These are phyloP conservation scores for Delichon dasypus DNA, from an alignment of 2,797 vertebrate species.

Conservation along the genomic window DNA sequence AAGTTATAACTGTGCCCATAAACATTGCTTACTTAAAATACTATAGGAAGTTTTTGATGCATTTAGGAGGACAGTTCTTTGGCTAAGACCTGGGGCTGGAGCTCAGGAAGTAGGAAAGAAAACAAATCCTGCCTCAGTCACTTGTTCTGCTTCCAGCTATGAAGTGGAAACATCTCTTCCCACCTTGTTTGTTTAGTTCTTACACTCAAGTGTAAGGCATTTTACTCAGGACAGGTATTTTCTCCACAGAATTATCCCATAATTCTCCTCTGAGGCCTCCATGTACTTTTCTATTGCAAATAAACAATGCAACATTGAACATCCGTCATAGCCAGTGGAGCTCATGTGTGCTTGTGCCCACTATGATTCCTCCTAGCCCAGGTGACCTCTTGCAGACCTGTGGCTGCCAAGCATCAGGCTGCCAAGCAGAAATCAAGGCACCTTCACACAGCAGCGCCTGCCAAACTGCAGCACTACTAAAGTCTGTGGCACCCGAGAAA, in stretches of 20 bases:
- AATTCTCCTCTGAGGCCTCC: background rate
- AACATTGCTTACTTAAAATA: background rate
- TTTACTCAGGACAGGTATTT: background rate
- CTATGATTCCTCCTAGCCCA: rapidly evolving
- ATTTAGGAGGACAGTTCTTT: background rate
- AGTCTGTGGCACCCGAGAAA: background rate
- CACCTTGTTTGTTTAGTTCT: background rate
- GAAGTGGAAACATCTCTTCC: background rate
- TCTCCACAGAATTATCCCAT: background rate
- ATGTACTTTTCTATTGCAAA: background rate
- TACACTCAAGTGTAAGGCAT: background rate
- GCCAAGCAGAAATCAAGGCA: background rate
- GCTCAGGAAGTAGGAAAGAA: background rate
- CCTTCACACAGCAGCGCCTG: rapidly evolving
- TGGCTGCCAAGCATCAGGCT: background rate
- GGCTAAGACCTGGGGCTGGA: background rate
- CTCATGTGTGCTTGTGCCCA: background rate
- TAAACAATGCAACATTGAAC: background rate
- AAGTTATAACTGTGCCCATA: background rate
- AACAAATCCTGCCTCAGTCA: background rate
- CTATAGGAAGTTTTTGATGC: background rate
- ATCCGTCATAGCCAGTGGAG: background rate
- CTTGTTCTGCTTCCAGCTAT: background rate
- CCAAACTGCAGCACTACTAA: background rate
- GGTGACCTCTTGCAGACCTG: background rate